Evolutionary conservation across 2,888 invertebrate species (phyloP).

Genomic region (Thereva unica): DNA sequence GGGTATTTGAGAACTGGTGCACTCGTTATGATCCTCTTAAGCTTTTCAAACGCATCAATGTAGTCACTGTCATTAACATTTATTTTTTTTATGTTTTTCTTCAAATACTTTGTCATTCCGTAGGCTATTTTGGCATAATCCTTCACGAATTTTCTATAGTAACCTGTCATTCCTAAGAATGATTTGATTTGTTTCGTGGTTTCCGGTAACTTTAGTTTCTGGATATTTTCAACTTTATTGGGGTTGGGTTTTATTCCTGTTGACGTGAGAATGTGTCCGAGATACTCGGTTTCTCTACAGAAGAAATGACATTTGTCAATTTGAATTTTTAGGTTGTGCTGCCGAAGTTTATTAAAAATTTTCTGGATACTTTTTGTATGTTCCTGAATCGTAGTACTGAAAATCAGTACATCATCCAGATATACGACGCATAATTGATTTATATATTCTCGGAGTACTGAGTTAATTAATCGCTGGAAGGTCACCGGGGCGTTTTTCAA

Average conservation of each 20-base stretch:
- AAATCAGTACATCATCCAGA: conserved; percentile 28
- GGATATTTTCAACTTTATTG: conserved; percentile 33
- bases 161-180: too few species aligned
- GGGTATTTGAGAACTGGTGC: conserved; percentile 12
- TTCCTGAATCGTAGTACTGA: conserved; percentile 21
- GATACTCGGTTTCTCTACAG: conserved; percentile 45
- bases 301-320: conserved; percentile 41
- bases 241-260: conserved; percentile 43
- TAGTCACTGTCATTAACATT: conserved; percentile 13
- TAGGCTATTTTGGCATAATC: too few species aligned
- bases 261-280: conserved; percentile 45
- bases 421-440: conserved; percentile 35
- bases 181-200: conserved; percentile 22
- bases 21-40: conserved; percentile 7
- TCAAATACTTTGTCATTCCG: too few species aligned
- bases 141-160: too few species aligned
- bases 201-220: conserved; percentile 14
- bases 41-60: conserved; percentile 16
- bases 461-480: conserved; percentile 18
- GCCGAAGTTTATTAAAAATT: conserved; percentile 8
- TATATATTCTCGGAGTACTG: conserved; percentile 15
- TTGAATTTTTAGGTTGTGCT: conserved; percentile 19
- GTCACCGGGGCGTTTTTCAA: conserved; percentile 20
- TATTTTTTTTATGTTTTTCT: too few species aligned
- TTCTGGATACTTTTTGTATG: conserved; percentile 7